Evolutionary conservation across 2,797 vertebrate genomes (phyloP), one percentile per base, ranked within the genome.

Genomic region (Otus scops): DNA sequence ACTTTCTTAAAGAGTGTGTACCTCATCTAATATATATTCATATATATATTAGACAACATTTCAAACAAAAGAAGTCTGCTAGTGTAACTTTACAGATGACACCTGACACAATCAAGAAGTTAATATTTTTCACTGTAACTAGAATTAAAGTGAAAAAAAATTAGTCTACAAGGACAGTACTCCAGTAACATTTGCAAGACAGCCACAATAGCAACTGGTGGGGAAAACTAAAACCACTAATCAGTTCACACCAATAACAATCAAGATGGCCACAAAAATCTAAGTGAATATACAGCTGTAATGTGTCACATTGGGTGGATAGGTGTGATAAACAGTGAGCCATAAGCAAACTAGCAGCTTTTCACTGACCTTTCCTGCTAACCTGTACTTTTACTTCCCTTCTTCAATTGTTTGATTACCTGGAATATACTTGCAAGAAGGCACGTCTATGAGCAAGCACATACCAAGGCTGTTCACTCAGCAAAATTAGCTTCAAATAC

Each of bases 401-500:
- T 16, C 61, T 82, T 63, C 27, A 69, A 23, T 41, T 39, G 20
- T 34, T 34, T 73, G 47, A 67, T 43, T 74, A 85, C 45, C 45
- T 85, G 71, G 51, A 74, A 85, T 7, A 77, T 1, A 26, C 78
- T 80, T 74, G 26, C 84, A 95, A 80, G 63, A 80, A 59, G 20
- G 45, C 54, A 77, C 0, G 0, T 73, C 59, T 84, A 34, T 34
- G 64, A 50, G 56, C 50, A 85, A 77, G 60, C 74, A 89, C 56
- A 76, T 47, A 89, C 41, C 53, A 88, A 51, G 0, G 1, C 54
- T 39, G 27, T 45, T 88, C 73, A 65, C 21, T 87, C 90, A 92
- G 64, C 39, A 94, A 88, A 94, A 89, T 60, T 59, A 92, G 82
- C 47, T 93, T 83, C 32, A 88, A 82, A 59, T 77, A 93, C 85